These are phyloP conservation scores for Drosophila albomicans DNA, from an alignment of 1,140 invertebrate genomes.

Conservation along the genomic window DNA sequence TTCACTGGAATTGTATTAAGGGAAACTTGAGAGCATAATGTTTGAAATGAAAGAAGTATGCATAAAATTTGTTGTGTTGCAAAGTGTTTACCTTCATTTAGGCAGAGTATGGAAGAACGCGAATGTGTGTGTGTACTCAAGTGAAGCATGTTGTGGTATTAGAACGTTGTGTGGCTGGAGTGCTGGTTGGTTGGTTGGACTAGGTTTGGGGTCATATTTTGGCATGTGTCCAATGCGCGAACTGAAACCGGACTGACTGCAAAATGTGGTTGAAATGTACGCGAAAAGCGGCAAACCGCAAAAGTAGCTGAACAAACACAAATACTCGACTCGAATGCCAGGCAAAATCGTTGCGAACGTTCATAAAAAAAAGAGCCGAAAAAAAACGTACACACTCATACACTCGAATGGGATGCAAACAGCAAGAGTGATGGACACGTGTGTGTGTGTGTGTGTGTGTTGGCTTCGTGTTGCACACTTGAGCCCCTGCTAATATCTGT, in stretches of 20 bases:
- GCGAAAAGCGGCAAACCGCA: conserved; percentile 81
- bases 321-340: conserved; percentile 57
- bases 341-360: conserved; percentile 61
- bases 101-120: conserved; percentile 18
- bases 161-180: conserved; percentile 14
- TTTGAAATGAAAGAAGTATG: conserved; percentile 13
- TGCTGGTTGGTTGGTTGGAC: not conserved
- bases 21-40: not conserved
- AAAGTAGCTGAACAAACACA: conserved; percentile 81
- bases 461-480: not conserved
- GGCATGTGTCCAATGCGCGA: conserved; percentile 67
- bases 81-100: conserved; percentile 58
- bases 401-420: conserved; percentile 50
- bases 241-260: conserved; percentile 69
- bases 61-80: conserved; percentile 34
- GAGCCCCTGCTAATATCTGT: conserved; percentile 4
- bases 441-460: conserved; percentile 16
- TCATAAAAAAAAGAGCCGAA: conserved; percentile 37
- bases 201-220: conserved; percentile 37
- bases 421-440: conserved; percentile 64
- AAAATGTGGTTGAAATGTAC: conserved; percentile 81
- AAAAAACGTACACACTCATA: conserved; percentile 25
- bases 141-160: conserved; percentile 40
- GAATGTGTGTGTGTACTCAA: conserved; percentile 30
- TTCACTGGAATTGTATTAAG: not conserved